Base-by-base conservation (phyloP, 2,113 vertebrate genomes). In the Bambusicola thoracicus region DNA sequence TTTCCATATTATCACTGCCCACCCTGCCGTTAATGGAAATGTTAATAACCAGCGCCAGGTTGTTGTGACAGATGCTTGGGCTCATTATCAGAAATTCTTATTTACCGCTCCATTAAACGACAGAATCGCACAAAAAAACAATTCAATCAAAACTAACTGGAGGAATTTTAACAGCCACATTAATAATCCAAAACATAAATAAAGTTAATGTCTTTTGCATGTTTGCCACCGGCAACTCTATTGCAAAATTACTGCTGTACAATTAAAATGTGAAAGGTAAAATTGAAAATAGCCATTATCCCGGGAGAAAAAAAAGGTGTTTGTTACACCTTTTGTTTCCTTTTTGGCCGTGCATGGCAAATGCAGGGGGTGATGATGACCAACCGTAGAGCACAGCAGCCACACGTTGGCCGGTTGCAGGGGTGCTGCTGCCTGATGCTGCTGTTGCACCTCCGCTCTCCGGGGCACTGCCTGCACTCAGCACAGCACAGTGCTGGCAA, bases 41-140 rank as follows among this genome's bases (percentile, higher is more conserved):
- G 98, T 98, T 98, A 98, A 98, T 98, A 98, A 97, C 98, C 98
- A 97, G 94, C 97, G 78, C 98, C 98, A 98, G 98, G 98, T 97
- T 98, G 98, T 96, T 97, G 97, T 93, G 97, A 98, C 98, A 98
- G 98, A 98, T 98, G 98, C 98, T 98, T 93, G 77, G 94, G 95
- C 97, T 98, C 98, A 98, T 98, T 98, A 98, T 98, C 98, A 98
- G 98, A 98, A 98, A 98, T 97, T 98, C 98, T 98, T 98, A 98
- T 98, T 98, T 98, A 98, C 98, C 98, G 98, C 98, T 98, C 98
- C 98, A 98, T 98, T 98, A 98, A 97, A 97, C 97, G 97, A 97
- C 98, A 97, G 97, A 98, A 98, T 96, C 97, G 65, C 97, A 98
- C 97, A 96, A 95, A 97, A 96, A 96, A 93, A 97, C 97, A 98